These are phyloP conservation scores for Rugalucina vietnamica DNA, from an alignment of 2,888 invertebrate genomes.

Conservation along the genomic window DNA sequence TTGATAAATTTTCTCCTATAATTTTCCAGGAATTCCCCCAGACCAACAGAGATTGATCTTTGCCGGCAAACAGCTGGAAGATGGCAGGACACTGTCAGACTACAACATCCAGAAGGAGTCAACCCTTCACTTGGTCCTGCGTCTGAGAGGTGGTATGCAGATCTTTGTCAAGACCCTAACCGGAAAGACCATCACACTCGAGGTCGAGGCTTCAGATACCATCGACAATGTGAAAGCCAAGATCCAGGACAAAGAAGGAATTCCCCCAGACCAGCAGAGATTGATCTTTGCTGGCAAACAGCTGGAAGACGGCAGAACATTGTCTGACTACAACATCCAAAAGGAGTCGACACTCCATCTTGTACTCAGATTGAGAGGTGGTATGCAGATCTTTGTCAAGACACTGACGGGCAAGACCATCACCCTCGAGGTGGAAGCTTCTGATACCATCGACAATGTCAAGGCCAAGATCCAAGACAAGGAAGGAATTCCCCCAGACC, in stretches of 20 bases:
- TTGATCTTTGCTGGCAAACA: constrained; percentile 98
- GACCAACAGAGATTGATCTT: constrained; percentile 96
- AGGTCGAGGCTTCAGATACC: constrained; percentile 92
- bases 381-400: constrained; percentile 86
- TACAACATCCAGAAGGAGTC: constrained; percentile 98
- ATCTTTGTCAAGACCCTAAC: constrained; percentile 87
- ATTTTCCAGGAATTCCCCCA: constrained; percentile 86
- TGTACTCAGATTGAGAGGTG: constrained; percentile 92
- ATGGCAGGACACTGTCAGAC: constrained; percentile 96
- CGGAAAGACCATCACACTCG: constrained; percentile 82
- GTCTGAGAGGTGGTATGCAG: constrained; percentile 92
- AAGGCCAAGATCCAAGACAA: constrained; percentile 88
- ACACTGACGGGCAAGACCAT: constrained; percentile 69
- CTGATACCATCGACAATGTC: constrained; percentile 97
- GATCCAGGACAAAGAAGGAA: constrained; percentile 86
- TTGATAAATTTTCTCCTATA: no score
- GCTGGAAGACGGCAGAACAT: constrained; percentile 96
- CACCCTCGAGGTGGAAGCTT: constrained; percentile 88
- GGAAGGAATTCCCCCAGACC: constrained; percentile 88
- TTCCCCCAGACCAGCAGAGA: constrained; percentile 91
- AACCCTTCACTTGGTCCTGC: constrained; percentile 94
- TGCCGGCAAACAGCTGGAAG: constrained; percentile 97
- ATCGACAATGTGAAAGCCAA: constrained; percentile 95
- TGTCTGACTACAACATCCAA: constrained; percentile 97
- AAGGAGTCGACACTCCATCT: constrained; percentile 96